phyloP scores from a whole-genome alignment of 2,797 vertebrate species.

The Sebastes matsubarae region DNA sequence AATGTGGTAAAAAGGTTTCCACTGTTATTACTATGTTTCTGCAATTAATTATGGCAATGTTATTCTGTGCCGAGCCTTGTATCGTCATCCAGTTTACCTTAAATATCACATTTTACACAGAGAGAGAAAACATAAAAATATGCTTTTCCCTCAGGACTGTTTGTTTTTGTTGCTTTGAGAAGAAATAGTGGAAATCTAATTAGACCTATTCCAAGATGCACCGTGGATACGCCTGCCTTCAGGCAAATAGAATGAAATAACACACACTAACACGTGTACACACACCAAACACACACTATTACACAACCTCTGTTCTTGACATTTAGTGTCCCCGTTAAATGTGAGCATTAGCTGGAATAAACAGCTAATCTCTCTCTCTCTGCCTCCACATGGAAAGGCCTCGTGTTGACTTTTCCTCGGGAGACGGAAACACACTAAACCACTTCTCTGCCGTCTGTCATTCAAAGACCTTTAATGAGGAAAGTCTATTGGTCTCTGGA shows the following conservation, averaged over 20 bases:
- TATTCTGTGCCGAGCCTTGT: not conserved
- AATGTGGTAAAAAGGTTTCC: not conserved
- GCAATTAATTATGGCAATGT: not conserved
- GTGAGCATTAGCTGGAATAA: conserved; percentile 11
- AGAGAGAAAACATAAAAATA: not conserved
- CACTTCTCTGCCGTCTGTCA: conserved; percentile 16
- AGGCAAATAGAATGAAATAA: not conserved
- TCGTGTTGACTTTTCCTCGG: not conserved
- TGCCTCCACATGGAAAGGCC: not conserved
- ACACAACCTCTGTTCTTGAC: too few species aligned
- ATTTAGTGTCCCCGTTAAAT: not conserved
- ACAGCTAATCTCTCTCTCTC: conserved; percentile 11
- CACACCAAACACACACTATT: not conserved
- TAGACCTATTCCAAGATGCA: not conserved
- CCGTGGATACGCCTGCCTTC: too few species aligned
- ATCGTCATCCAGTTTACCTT: not conserved
- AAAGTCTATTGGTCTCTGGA: conserved; percentile 11
- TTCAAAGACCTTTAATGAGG: conserved; percentile 18
- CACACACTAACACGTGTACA: not conserved
- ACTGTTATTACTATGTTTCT: too few species aligned
- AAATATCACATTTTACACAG: not conserved
- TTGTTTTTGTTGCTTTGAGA: not conserved
- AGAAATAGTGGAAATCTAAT: not conserved
- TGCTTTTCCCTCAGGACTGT: not conserved
- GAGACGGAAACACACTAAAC: not conserved